Conservation (phyloP, 1,140 invertebrate genomes). For the Ceratoteleas bidentatus region DNA sequence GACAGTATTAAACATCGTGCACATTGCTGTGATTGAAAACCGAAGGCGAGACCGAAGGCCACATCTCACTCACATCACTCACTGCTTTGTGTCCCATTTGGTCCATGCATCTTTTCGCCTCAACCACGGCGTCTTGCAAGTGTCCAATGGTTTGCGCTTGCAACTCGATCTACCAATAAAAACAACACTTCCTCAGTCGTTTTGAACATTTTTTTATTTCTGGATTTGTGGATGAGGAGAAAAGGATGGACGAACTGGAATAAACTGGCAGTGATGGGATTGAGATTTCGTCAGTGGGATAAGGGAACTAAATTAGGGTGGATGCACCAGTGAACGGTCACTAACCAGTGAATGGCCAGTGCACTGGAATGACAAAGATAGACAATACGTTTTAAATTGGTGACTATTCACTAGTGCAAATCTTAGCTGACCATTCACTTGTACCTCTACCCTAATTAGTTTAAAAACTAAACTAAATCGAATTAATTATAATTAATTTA, state of each 20-base stretch:
- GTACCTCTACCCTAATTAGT: too few species aligned
- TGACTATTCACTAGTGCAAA: too few species aligned
- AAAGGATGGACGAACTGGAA: neutral
- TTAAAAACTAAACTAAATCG: too few species aligned
- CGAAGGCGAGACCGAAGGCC: slow-evolving; percentile 74
- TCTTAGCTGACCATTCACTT: too few species aligned
- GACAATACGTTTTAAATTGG: too few species aligned
- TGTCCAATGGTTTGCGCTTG: slow-evolving; percentile 79
- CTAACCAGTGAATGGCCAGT: too few species aligned
- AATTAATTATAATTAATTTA: too few species aligned
- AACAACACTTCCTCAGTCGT: neutral
- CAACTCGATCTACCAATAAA: slow-evolving; percentile 73
- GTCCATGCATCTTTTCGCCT: slow-evolving; percentile 77
- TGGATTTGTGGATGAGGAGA: neutral
- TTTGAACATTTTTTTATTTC: neutral
- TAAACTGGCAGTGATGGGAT: too few species aligned
- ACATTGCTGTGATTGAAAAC: slow-evolving; percentile 77
- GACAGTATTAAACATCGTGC: slow-evolving; percentile 78
- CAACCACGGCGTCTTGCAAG: slow-evolving; percentile 76
- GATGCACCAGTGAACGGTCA: too few species aligned
- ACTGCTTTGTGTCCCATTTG: slow-evolving; percentile 75
- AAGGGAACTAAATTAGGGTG: too few species aligned
- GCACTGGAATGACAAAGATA: too few species aligned
- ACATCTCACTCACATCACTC: slow-evolving; percentile 77
- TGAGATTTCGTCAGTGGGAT: too few species aligned